Evolutionary conservation across 2,797 vertebrate genomes (phyloP).

Genomic region (Vespertilio murinus): DNA sequence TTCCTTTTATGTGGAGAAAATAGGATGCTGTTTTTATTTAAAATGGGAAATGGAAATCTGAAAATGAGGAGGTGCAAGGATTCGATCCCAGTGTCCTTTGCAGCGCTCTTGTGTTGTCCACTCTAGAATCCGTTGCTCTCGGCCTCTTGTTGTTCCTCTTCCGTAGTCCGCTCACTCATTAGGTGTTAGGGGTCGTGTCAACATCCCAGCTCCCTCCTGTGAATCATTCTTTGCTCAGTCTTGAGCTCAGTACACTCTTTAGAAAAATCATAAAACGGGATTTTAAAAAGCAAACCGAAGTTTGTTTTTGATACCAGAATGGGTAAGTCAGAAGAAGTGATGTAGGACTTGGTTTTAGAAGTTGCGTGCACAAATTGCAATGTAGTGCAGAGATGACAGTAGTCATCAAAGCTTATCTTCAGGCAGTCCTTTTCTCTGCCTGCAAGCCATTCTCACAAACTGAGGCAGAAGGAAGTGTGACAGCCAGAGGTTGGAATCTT

Average conservation of each 20-base stretch:
- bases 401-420: constrained; percentile 3
- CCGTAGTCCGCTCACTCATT: neutral
- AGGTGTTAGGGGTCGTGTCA: neutral
- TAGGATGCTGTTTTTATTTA: neutral
- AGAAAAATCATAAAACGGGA: neutral
- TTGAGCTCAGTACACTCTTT: neutral
- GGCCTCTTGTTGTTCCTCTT: neutral
- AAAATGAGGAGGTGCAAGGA: neutral
- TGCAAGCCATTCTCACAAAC: neutral
- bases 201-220: neutral
- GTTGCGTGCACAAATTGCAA: neutral
- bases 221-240: neutral
- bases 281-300: constrained; percentile 16
- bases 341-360: constrained; percentile 40
- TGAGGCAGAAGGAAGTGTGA: neutral
- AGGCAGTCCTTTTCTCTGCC: neutral
- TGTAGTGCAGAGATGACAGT: neutral
- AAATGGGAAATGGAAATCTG: neutral
- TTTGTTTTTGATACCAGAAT: neutral
- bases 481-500: neutral
- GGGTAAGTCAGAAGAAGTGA: neutral
- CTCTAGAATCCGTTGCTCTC: neutral
- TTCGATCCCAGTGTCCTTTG: neutral
- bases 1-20: neutral
- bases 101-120: neutral